These are phyloP conservation scores for Enteromius paludinosus DNA, from an alignment of 2,797 vertebrate genomes.

Conservation along the genomic window DNA sequence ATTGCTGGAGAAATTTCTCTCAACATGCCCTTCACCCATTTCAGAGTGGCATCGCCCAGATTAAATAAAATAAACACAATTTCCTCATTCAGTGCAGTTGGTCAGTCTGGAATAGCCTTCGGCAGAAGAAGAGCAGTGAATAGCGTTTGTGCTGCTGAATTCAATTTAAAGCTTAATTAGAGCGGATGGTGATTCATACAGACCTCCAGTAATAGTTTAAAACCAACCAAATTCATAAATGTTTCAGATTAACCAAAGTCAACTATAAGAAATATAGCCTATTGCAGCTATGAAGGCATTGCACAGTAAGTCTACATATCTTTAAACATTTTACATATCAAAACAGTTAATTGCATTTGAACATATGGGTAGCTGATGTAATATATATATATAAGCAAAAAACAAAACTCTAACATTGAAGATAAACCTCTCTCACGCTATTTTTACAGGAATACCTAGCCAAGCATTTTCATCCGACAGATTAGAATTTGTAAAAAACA, in stretches of 20 bases:
- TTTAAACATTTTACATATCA: not conserved
- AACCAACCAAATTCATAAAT: not conserved
- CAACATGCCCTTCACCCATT: conserved; percentile 25
- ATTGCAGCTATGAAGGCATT: not conserved
- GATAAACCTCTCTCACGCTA: too few relatives aligned
- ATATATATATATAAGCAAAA: too few relatives aligned
- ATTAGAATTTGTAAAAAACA: not conserved
- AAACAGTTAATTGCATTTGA: not conserved
- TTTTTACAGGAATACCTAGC: not conserved
- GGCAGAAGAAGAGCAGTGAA: not conserved
- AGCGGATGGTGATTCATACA: conserved; percentile 18
- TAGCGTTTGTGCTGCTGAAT: not conserved
- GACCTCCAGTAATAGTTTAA: not conserved
- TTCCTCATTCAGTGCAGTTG: conserved; percentile 20
- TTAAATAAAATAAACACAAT: conserved; percentile 44
- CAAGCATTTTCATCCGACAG: not conserved
- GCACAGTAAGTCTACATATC: not conserved
- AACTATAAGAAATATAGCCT: not conserved
- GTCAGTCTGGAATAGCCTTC: not conserved
- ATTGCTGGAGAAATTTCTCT: conserved; percentile 16
- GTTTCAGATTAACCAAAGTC: not conserved
- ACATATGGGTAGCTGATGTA: too few relatives aligned
- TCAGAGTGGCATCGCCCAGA: not conserved
- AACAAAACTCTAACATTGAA: too few relatives aligned
- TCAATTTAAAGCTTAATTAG: conserved; percentile 40